phyloP scores from a whole-genome alignment of 1,140 invertebrate genomes.

The Teleogryllus occipitalis region DNA sequence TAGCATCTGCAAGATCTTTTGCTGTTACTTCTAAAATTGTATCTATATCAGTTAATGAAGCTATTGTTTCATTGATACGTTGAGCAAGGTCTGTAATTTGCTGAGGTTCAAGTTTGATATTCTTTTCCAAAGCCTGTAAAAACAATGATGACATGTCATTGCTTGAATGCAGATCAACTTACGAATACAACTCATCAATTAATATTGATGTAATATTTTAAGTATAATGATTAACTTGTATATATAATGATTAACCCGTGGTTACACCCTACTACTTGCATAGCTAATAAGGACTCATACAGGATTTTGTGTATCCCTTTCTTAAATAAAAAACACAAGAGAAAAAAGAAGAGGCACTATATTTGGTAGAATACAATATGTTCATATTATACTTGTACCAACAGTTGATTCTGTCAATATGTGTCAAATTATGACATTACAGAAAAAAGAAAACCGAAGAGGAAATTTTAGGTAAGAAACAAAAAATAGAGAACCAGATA shows the following conservation, averaged over 20 bases:
- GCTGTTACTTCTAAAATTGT: conserved; percentile 78
- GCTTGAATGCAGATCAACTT: not conserved
- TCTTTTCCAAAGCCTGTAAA: conserved; percentile 45
- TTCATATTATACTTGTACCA: too few relatives aligned
- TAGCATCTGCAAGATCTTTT: conserved; percentile 63
- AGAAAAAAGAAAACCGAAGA: too few relatives aligned
- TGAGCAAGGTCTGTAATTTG: conserved; percentile 76
- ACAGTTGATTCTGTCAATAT: too few relatives aligned
- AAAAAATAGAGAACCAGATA: too few relatives aligned
- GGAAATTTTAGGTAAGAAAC: too few relatives aligned
- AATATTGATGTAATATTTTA: not conserved
- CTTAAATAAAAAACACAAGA: not conserved
- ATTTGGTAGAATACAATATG: too few relatives aligned
- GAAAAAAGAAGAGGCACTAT: too few relatives aligned
- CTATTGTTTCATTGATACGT: conserved; percentile 77
- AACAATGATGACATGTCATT: not conserved
- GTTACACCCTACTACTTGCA: not conserved
- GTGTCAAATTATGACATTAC: too few relatives aligned
- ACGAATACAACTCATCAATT: not conserved
- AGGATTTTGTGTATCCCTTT: not conserved
- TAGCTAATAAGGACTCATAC: not conserved
- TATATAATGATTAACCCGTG: not conserved
- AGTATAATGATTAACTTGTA: not conserved
- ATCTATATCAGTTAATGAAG: conserved; percentile 81
- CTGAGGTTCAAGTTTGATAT: conserved; percentile 67